These are phyloP conservation scores for Epinephelus lanceolatus DNA, from an alignment of 2,113 vertebrate species.

Conservation along the genomic window DNA sequence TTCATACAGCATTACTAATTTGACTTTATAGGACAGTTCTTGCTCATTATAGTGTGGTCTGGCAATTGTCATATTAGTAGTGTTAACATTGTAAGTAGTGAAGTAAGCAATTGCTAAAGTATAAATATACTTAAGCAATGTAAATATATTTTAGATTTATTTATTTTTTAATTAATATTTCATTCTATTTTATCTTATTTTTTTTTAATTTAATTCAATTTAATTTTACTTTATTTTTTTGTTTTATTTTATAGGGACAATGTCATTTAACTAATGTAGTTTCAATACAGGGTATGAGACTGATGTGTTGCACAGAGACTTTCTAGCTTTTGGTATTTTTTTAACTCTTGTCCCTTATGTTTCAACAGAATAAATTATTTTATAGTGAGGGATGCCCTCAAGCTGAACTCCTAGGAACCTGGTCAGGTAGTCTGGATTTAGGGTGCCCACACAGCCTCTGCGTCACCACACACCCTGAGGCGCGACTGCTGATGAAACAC, in stretches of 20 bases:
- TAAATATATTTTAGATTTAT: no score
- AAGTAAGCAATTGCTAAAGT: no score
- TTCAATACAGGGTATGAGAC: no score
- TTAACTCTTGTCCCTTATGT: background rate
- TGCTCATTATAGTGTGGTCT: background rate
- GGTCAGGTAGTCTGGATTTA: constrained; percentile 48
- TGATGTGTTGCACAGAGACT: no score
- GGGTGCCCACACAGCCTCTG: constrained; percentile 30
- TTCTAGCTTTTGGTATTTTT: no score
- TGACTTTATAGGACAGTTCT: background rate
- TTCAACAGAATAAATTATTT: background rate
- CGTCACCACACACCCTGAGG: constrained; percentile 34
- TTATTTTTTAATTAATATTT: no score
- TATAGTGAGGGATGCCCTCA: background rate
- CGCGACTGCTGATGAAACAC: constrained; percentile 40
- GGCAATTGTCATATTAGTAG: background rate
- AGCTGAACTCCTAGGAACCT: background rate
- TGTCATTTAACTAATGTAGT: no score
- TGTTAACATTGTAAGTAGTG: background rate
- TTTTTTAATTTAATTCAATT: no score
- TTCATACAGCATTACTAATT: background rate
- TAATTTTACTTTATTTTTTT: no score
- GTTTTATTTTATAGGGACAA: no score
- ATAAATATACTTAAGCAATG: no score
- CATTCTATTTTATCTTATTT: no score